phyloP scores from a whole-genome alignment of 2,888 invertebrate species.

The Lycophotia porphyrea region DNA sequence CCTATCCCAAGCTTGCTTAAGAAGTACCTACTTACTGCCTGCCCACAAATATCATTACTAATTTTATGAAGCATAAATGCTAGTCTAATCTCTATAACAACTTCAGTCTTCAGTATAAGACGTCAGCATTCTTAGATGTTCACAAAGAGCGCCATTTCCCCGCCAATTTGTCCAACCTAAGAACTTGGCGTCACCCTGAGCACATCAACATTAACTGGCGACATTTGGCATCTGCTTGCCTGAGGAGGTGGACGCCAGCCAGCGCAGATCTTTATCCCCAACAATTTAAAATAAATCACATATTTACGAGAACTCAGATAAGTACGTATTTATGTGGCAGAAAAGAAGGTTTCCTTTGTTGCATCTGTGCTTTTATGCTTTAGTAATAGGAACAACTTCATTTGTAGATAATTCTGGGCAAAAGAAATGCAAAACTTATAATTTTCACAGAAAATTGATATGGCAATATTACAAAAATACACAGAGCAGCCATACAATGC shows the following conservation, averaged over 20 bases:
- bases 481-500: neutral
- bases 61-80: neutral
- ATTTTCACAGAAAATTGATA: neutral
- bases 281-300: constrained; percentile 68
- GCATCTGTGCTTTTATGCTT: constrained; percentile 42
- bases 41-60: neutral
- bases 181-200: constrained; percentile 44
- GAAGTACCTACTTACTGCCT: no score
- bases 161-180: constrained; percentile 43
- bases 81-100: neutral
- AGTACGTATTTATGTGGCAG: constrained; percentile 60
- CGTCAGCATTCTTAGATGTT: constrained; percentile 4
- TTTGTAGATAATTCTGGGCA: neutral
- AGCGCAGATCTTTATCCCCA: constrained; percentile 63
- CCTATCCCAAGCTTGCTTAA: neutral
- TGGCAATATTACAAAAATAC: neutral
- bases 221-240: constrained; percentile 57
- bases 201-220: constrained; percentile 30
- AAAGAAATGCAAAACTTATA: neutral
- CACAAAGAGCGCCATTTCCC: constrained; percentile 20
- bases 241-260: constrained; percentile 58
- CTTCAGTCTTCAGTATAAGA: no score
- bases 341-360: constrained; percentile 20
- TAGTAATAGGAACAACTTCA: neutral
- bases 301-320: constrained; percentile 66